Evolutionary conservation across 2,113 vertebrate species (phyloP).

Genomic region (Nesoenas mayeri): DNA sequence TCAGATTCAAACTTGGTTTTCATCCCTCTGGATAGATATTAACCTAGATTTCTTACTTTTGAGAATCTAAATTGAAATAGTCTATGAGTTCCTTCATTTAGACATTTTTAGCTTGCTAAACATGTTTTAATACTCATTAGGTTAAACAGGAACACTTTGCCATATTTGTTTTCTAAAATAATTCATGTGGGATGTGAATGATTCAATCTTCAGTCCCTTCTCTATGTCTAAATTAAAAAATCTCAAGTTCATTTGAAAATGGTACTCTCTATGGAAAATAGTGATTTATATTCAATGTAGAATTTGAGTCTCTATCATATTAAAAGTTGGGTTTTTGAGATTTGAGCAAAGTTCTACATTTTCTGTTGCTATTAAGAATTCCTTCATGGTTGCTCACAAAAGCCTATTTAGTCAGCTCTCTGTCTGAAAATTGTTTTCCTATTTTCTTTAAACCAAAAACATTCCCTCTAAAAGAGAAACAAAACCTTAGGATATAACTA

Average conservation of each 20-base stretch:
- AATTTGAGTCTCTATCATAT: neutral
- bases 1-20: neutral
- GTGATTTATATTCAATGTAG: neutral
- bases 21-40: neutral
- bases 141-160: neutral
- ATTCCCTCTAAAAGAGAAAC: neutral
- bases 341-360: neutral
- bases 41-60: neutral
- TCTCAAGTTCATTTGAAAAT: neutral
- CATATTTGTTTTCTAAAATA: neutral
- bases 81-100: neutral
- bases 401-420: neutral
- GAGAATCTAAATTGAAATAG: neutral
- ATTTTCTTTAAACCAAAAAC: neutral
- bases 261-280: neutral
- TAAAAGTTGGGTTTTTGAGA: neutral
- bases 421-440: neutral
- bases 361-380: neutral
- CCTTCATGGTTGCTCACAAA: neutral
- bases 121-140: neutral
- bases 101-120: neutral
- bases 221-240: neutral
- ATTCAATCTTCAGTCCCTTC: neutral
- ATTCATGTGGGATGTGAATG: neutral
- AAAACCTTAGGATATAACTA: neutral